phyloP scores from a whole-genome alignment of 2,113 vertebrate species.

The Tonatia bakeri region DNA sequence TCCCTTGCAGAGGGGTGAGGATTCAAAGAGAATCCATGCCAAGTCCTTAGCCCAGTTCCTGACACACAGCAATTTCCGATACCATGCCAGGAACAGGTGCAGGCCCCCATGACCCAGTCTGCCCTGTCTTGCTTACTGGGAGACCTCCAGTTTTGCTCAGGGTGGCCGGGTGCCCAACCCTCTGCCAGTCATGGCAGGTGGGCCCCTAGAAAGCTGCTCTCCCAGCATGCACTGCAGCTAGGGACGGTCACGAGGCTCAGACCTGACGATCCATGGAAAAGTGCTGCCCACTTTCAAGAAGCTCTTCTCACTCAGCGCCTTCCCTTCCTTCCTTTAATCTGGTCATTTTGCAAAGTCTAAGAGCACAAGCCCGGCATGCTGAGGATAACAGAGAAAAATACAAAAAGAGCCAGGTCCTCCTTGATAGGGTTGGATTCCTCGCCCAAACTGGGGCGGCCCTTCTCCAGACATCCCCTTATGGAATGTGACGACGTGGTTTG shows the following conservation, averaged over 20 bases:
- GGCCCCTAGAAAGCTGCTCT: background rate
- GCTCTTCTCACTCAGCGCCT: background rate
- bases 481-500: accelerated
- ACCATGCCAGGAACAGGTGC: background rate
- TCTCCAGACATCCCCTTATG: background rate
- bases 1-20: background rate
- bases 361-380: background rate
- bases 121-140: background rate
- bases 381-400: no score
- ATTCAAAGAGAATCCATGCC: background rate
- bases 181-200: accelerated
- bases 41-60: background rate
- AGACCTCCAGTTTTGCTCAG: background rate
- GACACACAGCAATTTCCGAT: accelerated
- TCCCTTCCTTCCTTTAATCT: background rate
- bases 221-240: background rate
- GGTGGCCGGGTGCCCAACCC: background rate
- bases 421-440: accelerated
- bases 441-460: background rate
- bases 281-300: background rate
- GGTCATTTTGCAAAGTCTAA: background rate
- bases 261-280: background rate
- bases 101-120: no score
- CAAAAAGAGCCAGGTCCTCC: background rate
- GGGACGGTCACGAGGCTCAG: background rate